These are phyloP conservation scores for Mus caroli DNA, from an alignment of 2,797 vertebrate species.

Conservation along the genomic window DNA sequence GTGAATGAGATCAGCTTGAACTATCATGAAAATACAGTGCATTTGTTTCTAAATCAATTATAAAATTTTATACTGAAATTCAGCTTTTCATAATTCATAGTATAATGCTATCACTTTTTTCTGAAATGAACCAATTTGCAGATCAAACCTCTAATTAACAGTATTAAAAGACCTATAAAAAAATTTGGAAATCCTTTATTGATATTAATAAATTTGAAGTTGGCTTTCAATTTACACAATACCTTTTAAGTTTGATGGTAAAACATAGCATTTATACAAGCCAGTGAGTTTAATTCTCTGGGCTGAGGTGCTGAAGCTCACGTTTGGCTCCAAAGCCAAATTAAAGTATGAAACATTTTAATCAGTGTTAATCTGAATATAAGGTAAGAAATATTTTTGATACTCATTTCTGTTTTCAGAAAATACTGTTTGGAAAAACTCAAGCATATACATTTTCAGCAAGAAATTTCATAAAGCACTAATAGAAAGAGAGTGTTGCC, in stretches of 20 bases:
- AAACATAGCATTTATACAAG: neutral
- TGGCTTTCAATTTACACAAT: slow-evolving; percentile 16
- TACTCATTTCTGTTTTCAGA: neutral
- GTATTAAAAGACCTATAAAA: neutral
- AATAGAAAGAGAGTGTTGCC: slow-evolving; percentile 8
- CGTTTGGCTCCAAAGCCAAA: slow-evolving; percentile 18
- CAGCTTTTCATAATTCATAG: neutral
- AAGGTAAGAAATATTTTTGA: slow-evolving; percentile 17
- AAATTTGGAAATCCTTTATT: neutral
- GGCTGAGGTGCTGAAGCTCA: neutral
- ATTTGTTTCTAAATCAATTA: neutral
- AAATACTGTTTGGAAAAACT: slow-evolving; percentile 22
- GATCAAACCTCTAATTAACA: neutral
- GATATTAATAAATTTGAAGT: slow-evolving; percentile 4
- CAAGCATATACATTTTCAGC: neutral
- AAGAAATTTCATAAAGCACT: slow-evolving; percentile 22
- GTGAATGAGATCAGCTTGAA: slow-evolving; percentile 45
- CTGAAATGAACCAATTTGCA: slow-evolving; percentile 2
- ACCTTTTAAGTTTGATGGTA: slow-evolving; percentile 30
- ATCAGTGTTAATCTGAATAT: neutral
- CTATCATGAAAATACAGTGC: neutral
- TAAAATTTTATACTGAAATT: slow-evolving; percentile 43
- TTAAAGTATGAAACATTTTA: neutral
- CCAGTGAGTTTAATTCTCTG: slow-evolving; percentile 33
- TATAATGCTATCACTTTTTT: slow-evolving; percentile 41